A percentile compares a stretch with the other conserved stretches of the same genome.
Evolutionary conservation across 2,113 vertebrate genomes (phyloP).

Genomic region (Hystrix cristata): DNA sequence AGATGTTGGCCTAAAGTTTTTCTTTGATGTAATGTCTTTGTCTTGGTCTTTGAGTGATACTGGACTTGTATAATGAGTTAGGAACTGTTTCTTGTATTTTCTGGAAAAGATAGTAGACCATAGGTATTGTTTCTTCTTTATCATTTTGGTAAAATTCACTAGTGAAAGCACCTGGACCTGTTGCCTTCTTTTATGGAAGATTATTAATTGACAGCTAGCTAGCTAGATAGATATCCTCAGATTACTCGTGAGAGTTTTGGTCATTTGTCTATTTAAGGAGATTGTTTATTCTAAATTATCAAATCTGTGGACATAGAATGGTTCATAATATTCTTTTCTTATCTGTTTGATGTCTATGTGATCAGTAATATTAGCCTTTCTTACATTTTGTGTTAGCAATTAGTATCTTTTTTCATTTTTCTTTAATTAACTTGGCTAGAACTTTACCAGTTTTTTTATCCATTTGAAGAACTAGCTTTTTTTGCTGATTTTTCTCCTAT

Average conservation of each 20-base stretch:
- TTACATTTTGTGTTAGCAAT: neutral
- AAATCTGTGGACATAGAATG: neutral
- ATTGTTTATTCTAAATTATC: neutral
- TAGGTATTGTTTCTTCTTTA: neutral
- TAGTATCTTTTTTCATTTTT: neutral
- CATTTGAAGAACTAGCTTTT: neutral
- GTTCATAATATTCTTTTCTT: neutral
- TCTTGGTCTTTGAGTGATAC: neutral
- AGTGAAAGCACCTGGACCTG: neutral
- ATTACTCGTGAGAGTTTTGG: neutral
- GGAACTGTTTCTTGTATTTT: neutral
- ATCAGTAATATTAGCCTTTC: neutral
- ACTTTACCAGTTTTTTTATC: neutral
- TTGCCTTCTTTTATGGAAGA: neutral
- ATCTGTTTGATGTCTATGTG: neutral
- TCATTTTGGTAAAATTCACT: neutral
- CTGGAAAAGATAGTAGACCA: neutral
- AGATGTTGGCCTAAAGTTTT: neutral
- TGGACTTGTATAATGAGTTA: neutral
- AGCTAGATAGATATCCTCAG: neutral
- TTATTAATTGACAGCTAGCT: neutral
- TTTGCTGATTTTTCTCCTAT: neutral
- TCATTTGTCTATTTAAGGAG: neutral
- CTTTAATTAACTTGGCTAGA: neutral
- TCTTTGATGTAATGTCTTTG: neutral